Evolutionary conservation across 2,113 vertebrate genomes (phyloP).

Genomic region (Nothocercus julius): DNA sequence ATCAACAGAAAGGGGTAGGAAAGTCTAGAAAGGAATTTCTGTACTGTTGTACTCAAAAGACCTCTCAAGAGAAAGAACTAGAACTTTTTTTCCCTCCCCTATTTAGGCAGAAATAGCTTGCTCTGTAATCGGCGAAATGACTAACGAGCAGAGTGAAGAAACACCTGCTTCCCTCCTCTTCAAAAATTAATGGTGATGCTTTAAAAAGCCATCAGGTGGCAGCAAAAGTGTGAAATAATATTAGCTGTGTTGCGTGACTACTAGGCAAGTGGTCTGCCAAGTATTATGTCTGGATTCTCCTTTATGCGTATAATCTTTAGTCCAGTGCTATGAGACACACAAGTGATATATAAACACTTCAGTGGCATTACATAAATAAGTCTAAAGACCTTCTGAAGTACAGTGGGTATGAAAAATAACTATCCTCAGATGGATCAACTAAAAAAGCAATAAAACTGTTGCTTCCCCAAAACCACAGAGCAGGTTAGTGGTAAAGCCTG

Average conservation of each 20-base stretch:
- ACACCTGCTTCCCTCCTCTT: rapidly evolving
- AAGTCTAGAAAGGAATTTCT: neutral
- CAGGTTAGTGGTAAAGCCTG: neutral
- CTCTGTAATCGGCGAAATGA: rapidly evolving
- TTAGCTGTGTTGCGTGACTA: rapidly evolving
- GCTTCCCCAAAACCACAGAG: neutral
- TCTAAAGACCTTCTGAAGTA: neutral
- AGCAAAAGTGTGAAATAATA: neutral
- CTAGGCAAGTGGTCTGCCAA: rapidly evolving
- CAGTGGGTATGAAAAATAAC: neutral
- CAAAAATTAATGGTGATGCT: neutral
- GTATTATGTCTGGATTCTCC: rapidly evolving
- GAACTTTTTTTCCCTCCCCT: neutral
- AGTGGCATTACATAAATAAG: neutral
- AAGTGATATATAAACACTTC: neutral
- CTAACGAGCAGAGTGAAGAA: neutral
- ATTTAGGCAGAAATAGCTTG: neutral
- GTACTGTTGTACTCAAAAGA: neutral
- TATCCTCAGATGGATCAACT: neutral
- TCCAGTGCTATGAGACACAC: neutral
- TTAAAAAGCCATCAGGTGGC: neutral
- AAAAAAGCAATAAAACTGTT: neutral
- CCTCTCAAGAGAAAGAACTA: rapidly evolving
- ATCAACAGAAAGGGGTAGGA: neutral
- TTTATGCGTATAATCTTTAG: neutral